phyloP scores from a whole-genome alignment of 2,797 vertebrate genomes.

The Adelosebastes latens region DNA sequence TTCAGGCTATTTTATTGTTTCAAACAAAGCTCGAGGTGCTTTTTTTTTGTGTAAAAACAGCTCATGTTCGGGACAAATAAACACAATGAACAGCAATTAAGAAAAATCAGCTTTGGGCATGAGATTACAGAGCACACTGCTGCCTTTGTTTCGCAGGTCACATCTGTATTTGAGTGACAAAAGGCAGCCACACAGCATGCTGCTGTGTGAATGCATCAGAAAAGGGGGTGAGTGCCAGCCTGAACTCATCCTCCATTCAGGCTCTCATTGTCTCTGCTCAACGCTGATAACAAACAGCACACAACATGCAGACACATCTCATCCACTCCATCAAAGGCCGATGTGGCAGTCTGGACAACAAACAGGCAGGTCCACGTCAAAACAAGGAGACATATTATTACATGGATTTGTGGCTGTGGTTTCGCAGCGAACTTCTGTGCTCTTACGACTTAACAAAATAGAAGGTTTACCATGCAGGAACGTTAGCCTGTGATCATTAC shows the following conservation, averaged over 20 bases:
- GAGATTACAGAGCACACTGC: slow-evolving; percentile 60
- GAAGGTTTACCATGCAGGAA: neutral
- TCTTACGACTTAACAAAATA: slow-evolving; percentile 4
- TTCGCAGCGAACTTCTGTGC: slow-evolving; percentile 7
- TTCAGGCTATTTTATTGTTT: slow-evolving; percentile 24
- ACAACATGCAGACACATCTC: slow-evolving; percentile 51
- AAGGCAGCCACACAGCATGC: slow-evolving; percentile 46
- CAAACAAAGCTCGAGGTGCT: slow-evolving; percentile 32
- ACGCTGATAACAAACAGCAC: slow-evolving; percentile 60
- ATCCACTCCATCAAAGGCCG: slow-evolving; percentile 64
- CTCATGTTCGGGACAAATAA: slow-evolving; percentile 42
- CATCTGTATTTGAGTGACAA: slow-evolving; percentile 70
- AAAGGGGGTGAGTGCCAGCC: slow-evolving; percentile 50
- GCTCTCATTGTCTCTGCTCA: slow-evolving; percentile 55
- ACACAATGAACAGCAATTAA: slow-evolving; percentile 45
- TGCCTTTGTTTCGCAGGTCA: slow-evolving; percentile 63
- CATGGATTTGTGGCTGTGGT: slow-evolving; percentile 29
- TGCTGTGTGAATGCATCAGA: slow-evolving; percentile 44
- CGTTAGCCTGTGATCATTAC: neutral
- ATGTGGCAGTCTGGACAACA: slow-evolving; percentile 47
- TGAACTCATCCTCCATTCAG: slow-evolving; percentile 54
- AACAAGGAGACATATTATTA: slow-evolving; percentile 46
- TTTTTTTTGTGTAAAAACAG: slow-evolving; percentile 10
- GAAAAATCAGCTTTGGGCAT: slow-evolving; percentile 50
- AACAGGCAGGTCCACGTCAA: slow-evolving; percentile 43